Conservation (phyloP, 2,888 invertebrate species). For the Meganola albula region DNA sequence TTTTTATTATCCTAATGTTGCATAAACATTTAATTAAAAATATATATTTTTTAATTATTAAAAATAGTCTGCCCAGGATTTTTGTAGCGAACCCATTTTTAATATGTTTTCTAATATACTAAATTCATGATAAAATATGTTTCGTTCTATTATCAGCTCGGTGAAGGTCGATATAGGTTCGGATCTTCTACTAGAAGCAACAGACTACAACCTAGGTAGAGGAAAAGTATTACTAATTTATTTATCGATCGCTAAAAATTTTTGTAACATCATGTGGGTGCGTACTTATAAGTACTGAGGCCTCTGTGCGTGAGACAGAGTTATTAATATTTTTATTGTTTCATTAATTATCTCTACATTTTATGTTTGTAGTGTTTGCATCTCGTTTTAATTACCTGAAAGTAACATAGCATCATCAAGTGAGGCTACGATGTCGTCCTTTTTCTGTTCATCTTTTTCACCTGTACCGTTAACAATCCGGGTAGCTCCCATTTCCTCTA, state of each 20-base stretch:
- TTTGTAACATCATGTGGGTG: neutral
- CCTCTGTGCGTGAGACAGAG: neutral
- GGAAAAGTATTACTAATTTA: neutral
- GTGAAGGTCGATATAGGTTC: no score
- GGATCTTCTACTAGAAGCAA: no score
- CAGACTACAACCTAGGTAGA: neutral
- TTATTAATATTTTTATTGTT: neutral
- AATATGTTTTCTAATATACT: no score
- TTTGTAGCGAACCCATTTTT: no score
- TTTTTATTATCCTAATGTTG: no score
- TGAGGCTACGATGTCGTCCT: conserved; percentile 8
- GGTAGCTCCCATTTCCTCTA: conserved; percentile 9
- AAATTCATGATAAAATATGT: no score
- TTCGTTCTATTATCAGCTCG: no score
- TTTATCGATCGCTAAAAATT: neutral
- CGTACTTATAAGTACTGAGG: neutral
- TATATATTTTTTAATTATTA: no score
- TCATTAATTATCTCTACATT: neutral
- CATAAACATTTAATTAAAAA: no score
- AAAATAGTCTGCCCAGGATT: no score
- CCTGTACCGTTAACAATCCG: neutral
- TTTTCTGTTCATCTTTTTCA: neutral
- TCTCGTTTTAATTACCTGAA: conserved; percentile 13
- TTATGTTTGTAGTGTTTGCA: neutral
- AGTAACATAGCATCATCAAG: conserved; percentile 24